Evolutionary conservation across 2,888 invertebrate species (phyloP).

Genomic region (Kryphioiulus occultus): DNA sequence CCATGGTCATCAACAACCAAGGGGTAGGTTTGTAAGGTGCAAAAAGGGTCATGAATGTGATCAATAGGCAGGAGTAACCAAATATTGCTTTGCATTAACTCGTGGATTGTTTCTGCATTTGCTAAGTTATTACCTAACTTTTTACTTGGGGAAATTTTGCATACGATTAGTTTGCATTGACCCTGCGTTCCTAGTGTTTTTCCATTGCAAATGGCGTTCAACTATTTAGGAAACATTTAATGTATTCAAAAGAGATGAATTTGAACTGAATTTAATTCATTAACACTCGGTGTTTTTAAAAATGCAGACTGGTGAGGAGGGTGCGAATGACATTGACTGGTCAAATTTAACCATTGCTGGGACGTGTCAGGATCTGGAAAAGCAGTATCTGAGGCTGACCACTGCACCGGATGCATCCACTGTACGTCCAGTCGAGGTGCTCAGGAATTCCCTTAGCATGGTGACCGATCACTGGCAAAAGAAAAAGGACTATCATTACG

Average conservation of each 20-base stretch:
- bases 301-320: slow-evolving; percentile 56
- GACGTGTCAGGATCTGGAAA: slow-evolving; percentile 92
- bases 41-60: background rate
- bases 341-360: slow-evolving; percentile 91
- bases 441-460: slow-evolving; percentile 83
- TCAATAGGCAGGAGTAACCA: too few species aligned
- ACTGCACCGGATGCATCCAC: slow-evolving; percentile 89
- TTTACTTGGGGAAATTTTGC: too few species aligned
- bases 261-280: too few species aligned
- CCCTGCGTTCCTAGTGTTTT: too few species aligned
- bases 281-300: background rate
- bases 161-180: too few species aligned
- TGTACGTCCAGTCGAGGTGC: slow-evolving; percentile 87
- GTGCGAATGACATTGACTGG: slow-evolving; percentile 79
- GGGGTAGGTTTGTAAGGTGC: slow-evolving; percentile 55
- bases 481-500: slow-evolving; percentile 93
- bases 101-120: too few species aligned
- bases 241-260: too few species aligned
- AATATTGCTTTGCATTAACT: too few species aligned
- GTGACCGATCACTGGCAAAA: slow-evolving; percentile 91
- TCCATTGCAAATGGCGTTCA: too few species aligned
- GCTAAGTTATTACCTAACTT: too few species aligned
- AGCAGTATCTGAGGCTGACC: slow-evolving; percentile 93
- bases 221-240: too few species aligned
- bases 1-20: slow-evolving; percentile 59